Conservation (phyloP, 1,140 invertebrate genomes). For the Bombus vancouverensis region DNA sequence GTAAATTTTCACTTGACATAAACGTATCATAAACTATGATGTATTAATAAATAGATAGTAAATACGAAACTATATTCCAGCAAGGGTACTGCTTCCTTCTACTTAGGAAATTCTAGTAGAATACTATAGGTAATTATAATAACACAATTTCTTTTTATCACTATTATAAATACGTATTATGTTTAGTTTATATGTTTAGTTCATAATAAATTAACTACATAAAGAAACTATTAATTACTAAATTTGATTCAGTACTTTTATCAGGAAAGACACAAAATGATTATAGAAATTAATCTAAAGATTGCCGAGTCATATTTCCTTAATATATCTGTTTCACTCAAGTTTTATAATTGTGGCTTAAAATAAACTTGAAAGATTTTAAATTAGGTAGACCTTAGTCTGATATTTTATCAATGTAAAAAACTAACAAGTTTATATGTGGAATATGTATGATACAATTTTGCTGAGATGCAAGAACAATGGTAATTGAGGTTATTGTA, state of each 20-base stretch:
- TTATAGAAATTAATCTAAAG: not conserved
- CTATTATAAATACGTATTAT: too few relatives aligned
- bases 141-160: not conserved
- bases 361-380: not conserved
- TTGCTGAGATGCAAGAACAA: not conserved
- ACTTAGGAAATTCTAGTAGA: not conserved
- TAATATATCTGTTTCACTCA: not conserved
- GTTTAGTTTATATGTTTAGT: too few relatives aligned
- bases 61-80: not conserved
- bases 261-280: not conserved
- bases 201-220: not conserved
- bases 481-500: constrained; percentile 64
- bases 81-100: not conserved
- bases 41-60: not conserved
- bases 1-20: not conserved
- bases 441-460: not conserved
- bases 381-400: not conserved
- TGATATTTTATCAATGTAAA: not conserved
- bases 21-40: too few relatives aligned
- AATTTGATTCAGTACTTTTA: not conserved
- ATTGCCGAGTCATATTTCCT: constrained; percentile 36
- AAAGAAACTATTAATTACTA: not conserved
- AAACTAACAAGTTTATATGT: not conserved
- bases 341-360: not conserved
- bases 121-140: not conserved